Base-by-base conservation (phyloP, 2,888 invertebrate genomes). In the Chloromyia formosa region DNA sequence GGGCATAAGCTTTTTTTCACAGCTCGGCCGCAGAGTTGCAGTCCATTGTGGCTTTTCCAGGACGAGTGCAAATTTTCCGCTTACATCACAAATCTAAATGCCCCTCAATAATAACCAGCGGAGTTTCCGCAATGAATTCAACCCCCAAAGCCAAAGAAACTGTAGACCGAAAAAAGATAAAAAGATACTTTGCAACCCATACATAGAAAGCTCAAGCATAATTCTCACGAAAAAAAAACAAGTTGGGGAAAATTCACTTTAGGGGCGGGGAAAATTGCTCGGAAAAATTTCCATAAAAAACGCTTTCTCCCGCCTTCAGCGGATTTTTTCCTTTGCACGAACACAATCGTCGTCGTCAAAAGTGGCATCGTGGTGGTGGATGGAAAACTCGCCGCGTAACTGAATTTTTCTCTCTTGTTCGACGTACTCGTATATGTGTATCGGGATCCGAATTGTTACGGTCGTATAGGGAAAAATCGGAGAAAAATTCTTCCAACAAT, bases 31-130 rank as follows among this genome's bases (percentile, higher is more conserved):
- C 71, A 60, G 69, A 69, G 60, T 49, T 60, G 73, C 60, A 73
- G 49, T 61, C 73, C 35, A 61, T 73, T 73, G 60, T 73, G 73
- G 60, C 61, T 60, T 73, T 73, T 73, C 73, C 73, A 73, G 73
- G 73, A 73, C 73, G 60, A 60, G 60, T 61, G 49, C 73, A 61
- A 42, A 73, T 61, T 71, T 71, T 71, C 56, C 56, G 71, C 58
- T 71, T 71, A 71, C 71, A 56, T 56, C 56, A 56, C 54, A 56
- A 58, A 56, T 58, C 58, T 9, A 56, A 56, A 56, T 42, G 56
- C 56, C 71, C 58, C 56, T 71, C 71, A 56, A 40, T 56, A 58
- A 23, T 56, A 69, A 69, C 69, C 69, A 69, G 27, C 54, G 35
- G 69, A 71, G 56, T 71, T 56, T 40, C 71, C 71, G 71, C 71